Percentiles rank a stretch among this genome's conserved stretches.
These are phyloP conservation scores for Megaceryle torquata DNA, from an alignment of 2,113 vertebrate species.

Conservation along the genomic window DNA sequence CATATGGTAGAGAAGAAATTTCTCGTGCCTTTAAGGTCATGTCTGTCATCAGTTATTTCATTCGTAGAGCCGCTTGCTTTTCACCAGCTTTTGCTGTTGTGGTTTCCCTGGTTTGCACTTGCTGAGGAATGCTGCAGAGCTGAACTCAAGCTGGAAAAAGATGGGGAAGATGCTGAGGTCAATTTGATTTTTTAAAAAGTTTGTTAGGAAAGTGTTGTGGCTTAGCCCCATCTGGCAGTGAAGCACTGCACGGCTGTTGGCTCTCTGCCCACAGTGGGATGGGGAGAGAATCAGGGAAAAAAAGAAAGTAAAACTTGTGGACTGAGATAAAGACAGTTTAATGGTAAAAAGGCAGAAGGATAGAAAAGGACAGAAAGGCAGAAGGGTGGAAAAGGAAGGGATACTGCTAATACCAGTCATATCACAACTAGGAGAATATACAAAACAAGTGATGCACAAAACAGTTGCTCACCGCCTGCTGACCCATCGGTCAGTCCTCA, in stretches of 20 bases:
- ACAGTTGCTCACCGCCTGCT: too few relatives aligned
- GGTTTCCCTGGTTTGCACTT: not conserved
- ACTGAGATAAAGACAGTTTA: not conserved
- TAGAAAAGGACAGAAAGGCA: not conserved
- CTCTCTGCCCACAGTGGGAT: not conserved
- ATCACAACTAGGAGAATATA: not conserved
- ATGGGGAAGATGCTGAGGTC: not conserved
- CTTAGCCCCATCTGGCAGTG: not conserved
- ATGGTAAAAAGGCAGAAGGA: too few relatives aligned
- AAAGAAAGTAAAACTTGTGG: not conserved
- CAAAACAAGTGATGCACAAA: not conserved
- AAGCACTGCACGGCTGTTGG: not conserved
- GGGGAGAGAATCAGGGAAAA: not conserved
- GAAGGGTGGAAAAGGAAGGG: not conserved
- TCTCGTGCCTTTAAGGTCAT: not conserved
- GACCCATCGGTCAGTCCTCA: not conserved
- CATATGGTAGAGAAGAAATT: rapidly evolving
- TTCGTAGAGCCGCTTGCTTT: not conserved
- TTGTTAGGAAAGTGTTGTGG: not conserved
- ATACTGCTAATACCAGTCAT: too few relatives aligned
- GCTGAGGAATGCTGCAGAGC: not conserved
- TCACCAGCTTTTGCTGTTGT: not conserved
- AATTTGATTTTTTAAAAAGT: not conserved
- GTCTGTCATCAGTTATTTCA: not conserved
- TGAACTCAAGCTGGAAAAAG: not conserved